A percentile compares a stretch with the other conserved stretches of the same genome.
Evolutionary conservation across 2,888 invertebrate genomes (phyloP).

Genomic region (Panzeria rudis): DNA sequence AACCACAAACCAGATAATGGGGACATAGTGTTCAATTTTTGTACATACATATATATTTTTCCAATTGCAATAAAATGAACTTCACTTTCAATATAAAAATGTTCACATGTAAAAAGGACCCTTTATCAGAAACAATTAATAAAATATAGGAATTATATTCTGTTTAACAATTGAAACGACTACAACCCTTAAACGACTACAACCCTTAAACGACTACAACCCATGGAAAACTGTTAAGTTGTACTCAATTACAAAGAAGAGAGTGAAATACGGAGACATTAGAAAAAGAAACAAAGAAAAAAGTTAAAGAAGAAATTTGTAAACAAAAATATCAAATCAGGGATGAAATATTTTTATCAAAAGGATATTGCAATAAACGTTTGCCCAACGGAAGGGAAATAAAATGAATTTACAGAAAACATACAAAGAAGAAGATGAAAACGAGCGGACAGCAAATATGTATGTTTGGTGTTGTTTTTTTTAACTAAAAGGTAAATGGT

Average conservation of each 20-base stretch:
- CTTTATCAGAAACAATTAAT: no score
- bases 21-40: no score
- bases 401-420: background rate
- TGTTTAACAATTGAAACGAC: background rate
- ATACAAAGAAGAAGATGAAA: background rate
- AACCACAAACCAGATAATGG: no score
- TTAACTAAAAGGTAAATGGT: background rate
- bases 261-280: background rate
- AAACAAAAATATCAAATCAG: background rate
- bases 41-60: no score
- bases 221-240: background rate
- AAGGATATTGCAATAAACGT: background rate
- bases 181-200: background rate
- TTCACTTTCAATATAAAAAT: background rate
- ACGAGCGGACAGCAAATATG: background rate
- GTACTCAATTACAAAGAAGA: background rate
- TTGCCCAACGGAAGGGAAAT: background rate
- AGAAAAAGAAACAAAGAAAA: background rate
- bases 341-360: conserved; percentile 23
- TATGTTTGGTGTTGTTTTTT: background rate
- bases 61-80: background rate
- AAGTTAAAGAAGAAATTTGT: background rate
- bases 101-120: no score
- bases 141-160: no score
- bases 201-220: background rate